These are phyloP conservation scores for Eulemur coronatus DNA, from an alignment of 2,797 vertebrate genomes.

Conservation along the genomic window DNA sequence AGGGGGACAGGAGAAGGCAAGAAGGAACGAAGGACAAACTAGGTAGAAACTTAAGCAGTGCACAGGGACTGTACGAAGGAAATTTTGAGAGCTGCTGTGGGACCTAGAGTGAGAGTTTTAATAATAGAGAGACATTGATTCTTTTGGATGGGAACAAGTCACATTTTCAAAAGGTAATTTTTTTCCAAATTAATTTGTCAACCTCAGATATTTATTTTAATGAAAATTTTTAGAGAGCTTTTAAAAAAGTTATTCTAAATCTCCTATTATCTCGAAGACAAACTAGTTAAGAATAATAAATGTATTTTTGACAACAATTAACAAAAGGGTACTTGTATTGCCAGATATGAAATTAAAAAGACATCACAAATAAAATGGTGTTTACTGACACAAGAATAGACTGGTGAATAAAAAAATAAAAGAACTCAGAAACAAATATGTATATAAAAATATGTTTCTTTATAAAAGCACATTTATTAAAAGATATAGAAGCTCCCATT, in stretches of 20 bases:
- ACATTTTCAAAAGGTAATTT: neutral
- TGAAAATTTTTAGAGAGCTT: neutral
- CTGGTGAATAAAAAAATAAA: neutral
- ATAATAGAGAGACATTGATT: neutral
- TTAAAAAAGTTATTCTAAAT: neutral
- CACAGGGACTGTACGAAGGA: neutral
- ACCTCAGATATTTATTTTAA: neutral
- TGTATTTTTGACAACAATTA: neutral
- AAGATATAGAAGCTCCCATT: neutral
- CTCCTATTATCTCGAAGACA: neutral
- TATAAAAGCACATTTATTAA: neutral
- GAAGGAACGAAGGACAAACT: neutral
- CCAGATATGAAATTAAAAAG: neutral
- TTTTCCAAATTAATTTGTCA: neutral
- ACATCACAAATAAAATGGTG: neutral
- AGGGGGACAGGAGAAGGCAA: rapidly evolving
- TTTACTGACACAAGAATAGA: neutral
- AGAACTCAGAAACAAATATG: neutral
- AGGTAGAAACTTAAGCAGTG: neutral
- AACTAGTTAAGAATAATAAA: neutral
- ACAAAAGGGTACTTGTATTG: neutral
- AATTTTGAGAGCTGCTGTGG: neutral
- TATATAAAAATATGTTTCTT: neutral
- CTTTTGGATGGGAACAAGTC: neutral
- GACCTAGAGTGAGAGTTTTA: neutral